Base-by-base conservation (phyloP, 2,113 vertebrate genomes). In the Panthera tigris region DNA sequence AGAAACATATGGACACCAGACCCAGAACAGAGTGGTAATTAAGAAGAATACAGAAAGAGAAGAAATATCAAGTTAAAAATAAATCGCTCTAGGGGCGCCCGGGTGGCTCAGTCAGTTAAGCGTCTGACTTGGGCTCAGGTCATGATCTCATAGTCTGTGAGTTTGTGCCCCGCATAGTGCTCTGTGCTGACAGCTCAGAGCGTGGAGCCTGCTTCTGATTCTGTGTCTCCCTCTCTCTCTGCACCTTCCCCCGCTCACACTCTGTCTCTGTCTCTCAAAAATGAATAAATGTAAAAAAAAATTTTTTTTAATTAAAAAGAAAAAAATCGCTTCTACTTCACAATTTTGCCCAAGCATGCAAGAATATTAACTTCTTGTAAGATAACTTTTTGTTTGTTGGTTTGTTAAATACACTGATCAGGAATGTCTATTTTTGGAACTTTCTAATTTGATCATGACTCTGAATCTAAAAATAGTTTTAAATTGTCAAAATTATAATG, bases 31-130 rank as follows among this genome's bases (percentile, higher is more conserved):
- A 4, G 25, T 91, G 12, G 33, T 85, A 84, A 80, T 92, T 87
- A 94, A 95, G 27, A 73, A 76, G 9, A 92, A 86, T 39, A 92
- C 7, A 33, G 57, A 90, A n/a, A 91, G 14, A 55, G 27, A 90
- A 23, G 61, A 97, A 95, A 85, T 41, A 69, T 93, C 27, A 94
- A 45, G 6, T 89, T 96, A 66, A 97, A 97, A 94, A 91, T 97
- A 88, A 92, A 36, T 33, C n/a, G 61, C 73, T 15, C 52, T 79
- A 33, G 45, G 45, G 45, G 45, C 1, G 1, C 45, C 45, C 0
- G 45, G 45, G 45, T 45, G 45, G 45, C 45, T 45, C 45, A 45
- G 45, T 45, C 45, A 45, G 45, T 45, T 45, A 45, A 45, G 45
- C 45, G 7, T 45, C 7, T 45, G 45, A 45, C 45, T 45, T 45